A percentile compares a stretch with the other conserved stretches of the same genome.
These are phyloP conservation scores for Drosophila melanica DNA, from an alignment of 1,140 invertebrate species.

Conservation along the genomic window DNA sequence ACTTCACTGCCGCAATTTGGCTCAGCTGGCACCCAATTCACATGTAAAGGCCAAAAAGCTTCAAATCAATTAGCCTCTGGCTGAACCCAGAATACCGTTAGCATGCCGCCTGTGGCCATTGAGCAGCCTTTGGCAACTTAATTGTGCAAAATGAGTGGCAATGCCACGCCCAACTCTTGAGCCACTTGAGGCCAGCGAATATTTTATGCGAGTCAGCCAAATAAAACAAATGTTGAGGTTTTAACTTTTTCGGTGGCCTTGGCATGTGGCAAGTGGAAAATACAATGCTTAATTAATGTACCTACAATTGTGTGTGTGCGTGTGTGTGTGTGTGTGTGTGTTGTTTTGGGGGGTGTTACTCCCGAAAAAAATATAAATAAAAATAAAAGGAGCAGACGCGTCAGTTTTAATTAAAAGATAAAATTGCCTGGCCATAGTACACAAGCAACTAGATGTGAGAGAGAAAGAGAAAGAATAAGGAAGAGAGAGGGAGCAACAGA, in stretches of 20 bases:
- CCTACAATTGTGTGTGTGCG: conserved; percentile 20
- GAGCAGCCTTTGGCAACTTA: conserved; percentile 50
- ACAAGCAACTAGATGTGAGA: not conserved
- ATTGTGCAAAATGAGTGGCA: conserved; percentile 68
- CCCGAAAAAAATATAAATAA: conserved; percentile 11
- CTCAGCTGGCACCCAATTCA: conserved; percentile 29
- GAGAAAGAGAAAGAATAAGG: not conserved
- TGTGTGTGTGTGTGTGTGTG: conserved; percentile 15
- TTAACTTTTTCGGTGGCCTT: conserved; percentile 39
- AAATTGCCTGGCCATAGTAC: conserved; percentile 60
- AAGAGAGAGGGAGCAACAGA: conserved; percentile 4
- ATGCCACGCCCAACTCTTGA: conserved; percentile 50
- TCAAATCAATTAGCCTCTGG: conserved; percentile 74
- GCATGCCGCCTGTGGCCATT: conserved; percentile 1
- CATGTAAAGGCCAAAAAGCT: conserved; percentile 54
- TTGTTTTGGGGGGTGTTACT: not conserved
- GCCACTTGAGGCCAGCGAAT: conserved; percentile 23
- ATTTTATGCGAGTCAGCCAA: conserved; percentile 51
- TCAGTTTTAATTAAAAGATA: conserved; percentile 81
- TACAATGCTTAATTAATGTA: conserved; percentile 72
- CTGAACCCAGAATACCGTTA: conserved; percentile 9
- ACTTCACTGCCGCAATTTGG: conserved; percentile 17
- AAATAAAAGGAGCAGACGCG: conserved; percentile 44
- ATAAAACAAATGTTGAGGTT: conserved; percentile 55
- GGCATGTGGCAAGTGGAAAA: conserved; percentile 50